phyloP scores from a whole-genome alignment of 2,797 vertebrate species.

The Mormyrops boulengeri region DNA sequence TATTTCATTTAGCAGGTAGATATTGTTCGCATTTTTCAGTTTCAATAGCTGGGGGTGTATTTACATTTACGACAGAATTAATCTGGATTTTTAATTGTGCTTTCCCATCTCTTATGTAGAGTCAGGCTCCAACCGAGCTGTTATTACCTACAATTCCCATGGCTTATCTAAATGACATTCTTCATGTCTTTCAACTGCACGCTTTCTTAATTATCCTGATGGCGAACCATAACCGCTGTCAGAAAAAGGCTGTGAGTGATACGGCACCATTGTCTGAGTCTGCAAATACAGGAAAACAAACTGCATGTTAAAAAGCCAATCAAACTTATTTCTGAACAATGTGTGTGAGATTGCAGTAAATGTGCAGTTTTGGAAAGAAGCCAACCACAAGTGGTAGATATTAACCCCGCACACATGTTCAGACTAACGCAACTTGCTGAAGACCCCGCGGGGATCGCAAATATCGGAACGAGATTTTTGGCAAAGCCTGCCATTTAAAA shows the following conservation, averaged over 20 bases:
- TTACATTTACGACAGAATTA: conserved; percentile 7
- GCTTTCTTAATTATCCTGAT: background rate
- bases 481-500: background rate
- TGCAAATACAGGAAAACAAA: background rate
- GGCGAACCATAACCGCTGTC: background rate
- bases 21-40: background rate
- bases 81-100: background rate
- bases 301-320: background rate
- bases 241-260: background rate
- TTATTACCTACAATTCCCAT: background rate
- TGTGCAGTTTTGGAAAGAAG: background rate
- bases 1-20: conserved; percentile 10
- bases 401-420: background rate
- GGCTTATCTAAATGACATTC: background rate
- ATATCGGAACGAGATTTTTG: background rate
- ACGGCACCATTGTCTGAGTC: background rate
- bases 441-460: background rate
- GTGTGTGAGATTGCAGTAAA: background rate
- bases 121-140: background rate
- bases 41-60: conserved; percentile 6
- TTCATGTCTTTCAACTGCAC: background rate
- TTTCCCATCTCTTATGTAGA: background rate
- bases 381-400: background rate
- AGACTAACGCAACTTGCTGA: background rate
- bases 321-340: background rate